Evolutionary conservation across 1,140 invertebrate genomes (phyloP).

Genomic region (Aricia agestis): DNA sequence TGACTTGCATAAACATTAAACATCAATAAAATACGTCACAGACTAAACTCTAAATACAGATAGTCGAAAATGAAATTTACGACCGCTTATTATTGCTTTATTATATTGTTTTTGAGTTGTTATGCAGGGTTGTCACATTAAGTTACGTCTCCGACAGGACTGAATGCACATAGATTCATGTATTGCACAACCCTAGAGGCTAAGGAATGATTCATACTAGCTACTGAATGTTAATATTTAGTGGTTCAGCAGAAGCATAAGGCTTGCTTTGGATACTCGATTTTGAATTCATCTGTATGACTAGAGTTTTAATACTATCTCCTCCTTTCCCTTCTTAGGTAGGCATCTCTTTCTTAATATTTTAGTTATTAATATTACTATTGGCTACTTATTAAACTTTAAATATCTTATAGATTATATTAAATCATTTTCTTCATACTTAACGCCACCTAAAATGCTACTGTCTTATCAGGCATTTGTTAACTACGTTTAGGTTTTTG

Average conservation of each 20-base stretch:
- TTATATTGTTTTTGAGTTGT: background rate
- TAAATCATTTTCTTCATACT: no score
- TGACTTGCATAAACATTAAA: background rate
- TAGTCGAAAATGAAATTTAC: background rate
- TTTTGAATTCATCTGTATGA: background rate
- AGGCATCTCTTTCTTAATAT: background rate
- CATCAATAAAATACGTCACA: background rate
- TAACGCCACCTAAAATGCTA: no score
- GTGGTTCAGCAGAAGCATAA: background rate
- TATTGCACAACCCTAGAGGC: conserved; percentile 26
- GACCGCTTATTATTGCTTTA: background rate
- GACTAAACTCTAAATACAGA: background rate
- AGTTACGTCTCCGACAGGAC: conserved; percentile 14
- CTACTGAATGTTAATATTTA: conserved; percentile 12
- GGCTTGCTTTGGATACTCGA: background rate
- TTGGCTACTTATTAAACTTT: background rate
- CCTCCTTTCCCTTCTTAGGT: background rate
- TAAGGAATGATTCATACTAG: conserved; percentile 23
- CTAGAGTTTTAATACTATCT: background rate
- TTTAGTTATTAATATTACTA: background rate
- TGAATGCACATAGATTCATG: conserved; percentile 32
- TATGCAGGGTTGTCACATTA: background rate
- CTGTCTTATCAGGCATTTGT: no score
- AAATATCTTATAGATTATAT: no score
- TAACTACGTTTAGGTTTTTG: no score